Conservation (phyloP, 2,888 invertebrate genomes). For the Lingula anatina region DNA sequence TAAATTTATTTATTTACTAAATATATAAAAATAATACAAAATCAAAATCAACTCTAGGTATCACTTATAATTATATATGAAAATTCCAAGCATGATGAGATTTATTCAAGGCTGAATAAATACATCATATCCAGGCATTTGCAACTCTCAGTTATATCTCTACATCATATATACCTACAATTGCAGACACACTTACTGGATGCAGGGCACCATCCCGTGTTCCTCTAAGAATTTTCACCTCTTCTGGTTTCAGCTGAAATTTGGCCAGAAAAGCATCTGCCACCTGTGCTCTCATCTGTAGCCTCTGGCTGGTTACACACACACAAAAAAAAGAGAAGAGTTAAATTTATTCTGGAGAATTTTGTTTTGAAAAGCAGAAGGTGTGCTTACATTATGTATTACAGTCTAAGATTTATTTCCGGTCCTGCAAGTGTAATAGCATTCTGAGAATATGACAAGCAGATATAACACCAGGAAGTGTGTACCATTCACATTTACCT, state of each 20-base stretch:
- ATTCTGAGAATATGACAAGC: no score
- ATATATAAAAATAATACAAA: not conserved
- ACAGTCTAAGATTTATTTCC: no score
- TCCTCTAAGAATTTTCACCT: slow-evolving; percentile 68
- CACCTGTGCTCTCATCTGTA: slow-evolving; percentile 66
- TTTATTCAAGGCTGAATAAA: not conserved
- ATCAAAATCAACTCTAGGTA: not conserved
- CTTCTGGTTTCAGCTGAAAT: slow-evolving; percentile 73
- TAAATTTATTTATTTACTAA: no score
- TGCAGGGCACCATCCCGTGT: slow-evolving; percentile 43
- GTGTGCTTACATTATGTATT: no score
- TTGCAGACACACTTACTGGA: slow-evolving; percentile 32
- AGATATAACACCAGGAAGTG: no score
- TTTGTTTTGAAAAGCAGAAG: no score
- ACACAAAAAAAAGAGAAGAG: no score
- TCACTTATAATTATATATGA: not conserved
- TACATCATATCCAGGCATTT: not conserved
- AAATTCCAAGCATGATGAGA: not conserved
- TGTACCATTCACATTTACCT: no score
- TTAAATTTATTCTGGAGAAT: no score
- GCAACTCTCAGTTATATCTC: not conserved
- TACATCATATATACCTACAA: no score
- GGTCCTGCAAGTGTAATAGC: no score
- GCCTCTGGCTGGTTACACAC: slow-evolving; percentile 53
- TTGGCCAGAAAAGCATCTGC: slow-evolving; percentile 67